Percentiles rank a stretch among this genome's conserved stretches.
These are phyloP conservation scores for Salmo trutta DNA, from an alignment of 2,797 vertebrate genomes.

Conservation along the genomic window DNA sequence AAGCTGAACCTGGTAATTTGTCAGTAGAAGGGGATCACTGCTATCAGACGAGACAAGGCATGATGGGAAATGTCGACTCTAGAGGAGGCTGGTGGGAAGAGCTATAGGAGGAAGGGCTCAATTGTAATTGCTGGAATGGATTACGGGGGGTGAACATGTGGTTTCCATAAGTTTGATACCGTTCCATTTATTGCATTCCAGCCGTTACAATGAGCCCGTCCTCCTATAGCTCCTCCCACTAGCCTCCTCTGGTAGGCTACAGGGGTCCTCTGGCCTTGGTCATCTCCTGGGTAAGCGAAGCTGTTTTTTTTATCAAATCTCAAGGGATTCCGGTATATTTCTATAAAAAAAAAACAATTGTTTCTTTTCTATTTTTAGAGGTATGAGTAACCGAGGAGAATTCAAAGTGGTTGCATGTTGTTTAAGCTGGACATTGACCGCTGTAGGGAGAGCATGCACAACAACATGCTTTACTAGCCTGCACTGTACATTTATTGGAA, in stretches of 20 bases:
- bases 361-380: slow-evolving; percentile 44
- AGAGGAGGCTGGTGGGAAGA: no score
- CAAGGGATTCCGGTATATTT: slow-evolving; percentile 64
- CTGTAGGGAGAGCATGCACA: slow-evolving; percentile 32
- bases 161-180: no score
- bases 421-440: slow-evolving; percentile 21
- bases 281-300: slow-evolving; percentile 51
- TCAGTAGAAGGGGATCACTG: slow-evolving; percentile 17
- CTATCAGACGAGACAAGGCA: slow-evolving; percentile 22
- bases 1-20: slow-evolving; percentile 31
- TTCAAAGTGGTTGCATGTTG: slow-evolving; percentile 37
- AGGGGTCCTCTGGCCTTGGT: slow-evolving; percentile 24
- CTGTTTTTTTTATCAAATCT: slow-evolving; percentile 52
- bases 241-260: background rate
- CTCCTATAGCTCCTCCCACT: no score
- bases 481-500: slow-evolving; percentile 57
- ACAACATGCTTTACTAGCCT: slow-evolving; percentile 39
- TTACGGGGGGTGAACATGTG: no score
- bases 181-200: no score
- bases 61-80: slow-evolving; percentile 20
- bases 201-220: no score
- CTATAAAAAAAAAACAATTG: slow-evolving; percentile 27
- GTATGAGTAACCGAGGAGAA: slow-evolving; percentile 35
- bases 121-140: no score
- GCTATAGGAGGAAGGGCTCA: no score